Percentiles rank a stretch among this genome's conserved stretches.
Conservation (phyloP, 2,113 vertebrate species). For the Dolichallabes microphthalmus region DNA sequence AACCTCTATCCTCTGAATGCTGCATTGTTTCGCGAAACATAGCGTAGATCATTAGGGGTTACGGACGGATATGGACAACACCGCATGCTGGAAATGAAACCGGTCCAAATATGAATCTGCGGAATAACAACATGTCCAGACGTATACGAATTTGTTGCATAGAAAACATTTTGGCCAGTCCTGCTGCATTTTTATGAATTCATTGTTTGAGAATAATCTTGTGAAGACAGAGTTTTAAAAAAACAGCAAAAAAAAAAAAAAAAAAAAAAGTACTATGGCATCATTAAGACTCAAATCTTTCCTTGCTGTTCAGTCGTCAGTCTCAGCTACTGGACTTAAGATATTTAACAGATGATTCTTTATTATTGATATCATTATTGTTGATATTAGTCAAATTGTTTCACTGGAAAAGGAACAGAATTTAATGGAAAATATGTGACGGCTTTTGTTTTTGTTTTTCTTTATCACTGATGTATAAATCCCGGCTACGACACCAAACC, state of each 20-base stretch:
- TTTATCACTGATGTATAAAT: background rate
- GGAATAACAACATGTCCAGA: background rate
- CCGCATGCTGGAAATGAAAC: conserved; percentile 52
- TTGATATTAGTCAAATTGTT: background rate
- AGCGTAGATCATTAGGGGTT: conserved; percentile 59
- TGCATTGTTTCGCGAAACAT: conserved; percentile 57
- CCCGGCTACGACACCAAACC: background rate
- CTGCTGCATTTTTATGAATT: background rate
- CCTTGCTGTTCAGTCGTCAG: background rate
- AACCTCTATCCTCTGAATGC: conserved; percentile 25
- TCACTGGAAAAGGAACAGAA: background rate
- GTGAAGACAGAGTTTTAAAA: background rate
- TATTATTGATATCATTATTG: background rate
- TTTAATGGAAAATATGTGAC: background rate
- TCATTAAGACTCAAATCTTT: background rate
- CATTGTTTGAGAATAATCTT: background rate
- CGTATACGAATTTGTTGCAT: background rate
- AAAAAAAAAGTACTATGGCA: background rate
- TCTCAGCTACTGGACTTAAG: background rate
- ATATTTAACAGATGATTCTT: background rate
- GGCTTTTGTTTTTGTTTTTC: background rate
- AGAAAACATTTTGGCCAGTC: background rate
- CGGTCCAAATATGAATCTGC: background rate
- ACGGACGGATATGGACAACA: conserved; percentile 47
- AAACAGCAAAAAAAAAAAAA: background rate